Evolutionary conservation across 2,113 vertebrate species (phyloP).

Genomic region (Alethe diademata): DNA sequence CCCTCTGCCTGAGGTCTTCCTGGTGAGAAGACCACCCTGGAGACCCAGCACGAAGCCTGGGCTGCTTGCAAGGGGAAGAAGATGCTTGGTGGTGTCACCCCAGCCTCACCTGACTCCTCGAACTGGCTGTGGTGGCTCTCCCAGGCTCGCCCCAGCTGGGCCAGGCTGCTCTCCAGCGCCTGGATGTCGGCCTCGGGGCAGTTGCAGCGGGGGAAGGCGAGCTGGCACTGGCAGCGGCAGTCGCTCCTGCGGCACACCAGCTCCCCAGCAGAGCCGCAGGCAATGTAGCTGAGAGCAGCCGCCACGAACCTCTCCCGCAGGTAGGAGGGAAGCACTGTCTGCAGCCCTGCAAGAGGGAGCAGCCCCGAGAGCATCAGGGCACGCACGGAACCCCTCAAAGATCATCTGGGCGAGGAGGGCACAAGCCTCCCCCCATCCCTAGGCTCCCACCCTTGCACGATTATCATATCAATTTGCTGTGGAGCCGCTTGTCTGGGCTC

Average conservation of each 20-base stretch:
- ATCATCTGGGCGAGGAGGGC: rapidly evolving
- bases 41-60: not conserved
- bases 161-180: conserved; percentile 89
- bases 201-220: conserved; percentile 89
- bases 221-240: conserved; percentile 91
- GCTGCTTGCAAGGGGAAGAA: not conserved
- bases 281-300: conserved; percentile 94
- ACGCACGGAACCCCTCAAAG: rapidly evolving
- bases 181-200: conserved; percentile 91
- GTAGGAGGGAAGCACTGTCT: conserved; percentile 90
- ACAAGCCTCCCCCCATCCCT: not conserved
- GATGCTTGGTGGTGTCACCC: not conserved
- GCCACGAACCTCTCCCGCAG: conserved; percentile 89
- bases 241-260: conserved; percentile 89
- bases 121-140: conserved; percentile 85
- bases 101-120: conserved; percentile 87
- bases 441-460: not conserved
- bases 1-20: not conserved
- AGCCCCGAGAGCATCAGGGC: not conserved
- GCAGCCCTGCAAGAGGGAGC: conserved; percentile 78
- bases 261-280: conserved; percentile 92
- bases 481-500: conserved; percentile 49
- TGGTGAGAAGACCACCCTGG: not conserved
- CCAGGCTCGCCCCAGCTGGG: conserved; percentile 85
- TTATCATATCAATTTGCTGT: conserved; percentile 10